phyloP scores from a whole-genome alignment of 1,140 invertebrate genomes.

The Berghia stephanieae region DNA sequence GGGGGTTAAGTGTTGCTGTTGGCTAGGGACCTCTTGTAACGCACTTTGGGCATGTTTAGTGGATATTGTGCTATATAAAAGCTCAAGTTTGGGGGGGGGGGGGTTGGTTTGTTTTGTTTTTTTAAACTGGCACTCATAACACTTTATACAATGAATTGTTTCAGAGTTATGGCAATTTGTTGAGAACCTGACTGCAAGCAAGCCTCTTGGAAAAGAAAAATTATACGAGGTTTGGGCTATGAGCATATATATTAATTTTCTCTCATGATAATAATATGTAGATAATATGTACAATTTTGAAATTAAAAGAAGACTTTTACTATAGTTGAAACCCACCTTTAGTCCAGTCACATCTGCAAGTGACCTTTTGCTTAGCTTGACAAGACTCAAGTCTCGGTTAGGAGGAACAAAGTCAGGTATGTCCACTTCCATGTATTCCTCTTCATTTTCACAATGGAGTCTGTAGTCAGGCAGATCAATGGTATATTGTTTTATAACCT shows the following conservation, averaged over 20 bases:
- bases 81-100: too few species aligned
- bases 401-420: slow-evolving; percentile 25
- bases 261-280: not conserved
- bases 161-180: too few species aligned
- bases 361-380: not conserved
- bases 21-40: too few species aligned
- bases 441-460: slow-evolving; percentile 20
- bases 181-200: not conserved
- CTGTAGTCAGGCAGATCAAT: slow-evolving; percentile 29
- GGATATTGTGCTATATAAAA: too few species aligned
- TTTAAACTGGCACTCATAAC: too few species aligned
- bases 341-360: slow-evolving; percentile 23
- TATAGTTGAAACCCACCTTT: too few species aligned
- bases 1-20: too few species aligned
- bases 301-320: not conserved
- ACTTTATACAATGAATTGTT: too few species aligned
- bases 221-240: not conserved
- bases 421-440: slow-evolving; percentile 25
- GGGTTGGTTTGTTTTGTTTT: too few species aligned
- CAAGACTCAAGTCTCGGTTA: slow-evolving; percentile 9
- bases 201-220: not conserved
- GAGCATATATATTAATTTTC: not conserved
- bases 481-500: slow-evolving; percentile 7
- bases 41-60: too few species aligned
- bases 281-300: not conserved